phyloP scores from a whole-genome alignment of 2,797 vertebrate species.

The Heteromormyrus szaboi region DNA sequence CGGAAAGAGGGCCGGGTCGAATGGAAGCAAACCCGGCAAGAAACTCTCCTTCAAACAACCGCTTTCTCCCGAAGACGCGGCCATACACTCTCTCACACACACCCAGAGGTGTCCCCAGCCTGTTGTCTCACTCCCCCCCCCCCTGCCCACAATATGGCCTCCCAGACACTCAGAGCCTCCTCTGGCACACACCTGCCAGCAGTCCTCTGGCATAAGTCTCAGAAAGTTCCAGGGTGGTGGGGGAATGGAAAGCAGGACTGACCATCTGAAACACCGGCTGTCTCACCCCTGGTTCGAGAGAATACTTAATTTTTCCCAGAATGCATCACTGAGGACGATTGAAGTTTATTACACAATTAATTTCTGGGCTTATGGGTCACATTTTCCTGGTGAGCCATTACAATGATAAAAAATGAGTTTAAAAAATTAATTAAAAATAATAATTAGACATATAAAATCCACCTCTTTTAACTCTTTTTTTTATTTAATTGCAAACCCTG shows the following conservation, averaged over 20 bases:
- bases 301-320: background rate
- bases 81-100: background rate
- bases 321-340: background rate
- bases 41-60: background rate
- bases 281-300: background rate
- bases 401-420: background rate
- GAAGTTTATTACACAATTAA: background rate
- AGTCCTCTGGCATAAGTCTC: background rate
- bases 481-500: background rate
- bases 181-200: constrained; percentile 16
- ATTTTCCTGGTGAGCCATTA: constrained; percentile 7
- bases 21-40: background rate
- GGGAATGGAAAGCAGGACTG: background rate
- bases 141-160: background rate
- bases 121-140: background rate
- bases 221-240: background rate
- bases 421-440: constrained; percentile 11
- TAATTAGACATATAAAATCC: constrained; percentile 5
- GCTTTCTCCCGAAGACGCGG: background rate
- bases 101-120: background rate
- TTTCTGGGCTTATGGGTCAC: background rate
- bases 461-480: background rate
- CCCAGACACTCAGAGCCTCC: constrained; percentile 16
- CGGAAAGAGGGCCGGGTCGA: background rate
- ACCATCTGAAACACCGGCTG: background rate